Evolutionary conservation across 53 echinoderm and acorn worm genomes (phyloP), one percentile per base, ranked within the genome.

Genomic region (Temnopleurus reevesii): DNA sequence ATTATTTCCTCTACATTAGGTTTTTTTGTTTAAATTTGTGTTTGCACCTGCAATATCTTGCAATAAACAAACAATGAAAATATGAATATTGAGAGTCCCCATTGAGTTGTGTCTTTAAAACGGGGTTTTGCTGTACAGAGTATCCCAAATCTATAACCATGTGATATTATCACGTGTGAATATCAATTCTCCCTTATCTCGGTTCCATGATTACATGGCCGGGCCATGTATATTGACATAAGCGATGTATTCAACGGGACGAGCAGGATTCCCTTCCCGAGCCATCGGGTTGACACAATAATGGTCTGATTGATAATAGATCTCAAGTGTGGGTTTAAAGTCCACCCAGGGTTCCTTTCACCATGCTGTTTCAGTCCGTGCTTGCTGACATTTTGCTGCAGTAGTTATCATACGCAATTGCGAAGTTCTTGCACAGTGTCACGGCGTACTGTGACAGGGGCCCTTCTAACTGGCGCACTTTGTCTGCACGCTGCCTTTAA

Each of bases 251-350:
- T 30, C 61, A 2, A 24, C 13, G 61, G 33, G 3, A 24, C 13
- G 61, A 61, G 26, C 17, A 8, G 61, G 30, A 12, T 35, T 18
- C 64, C 64, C 33, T 17, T 35, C 2, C 0, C 55, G n/a, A 55
- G 56, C 56, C 56, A 23, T 71, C 41, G 9, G 71, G 71, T 71
- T 71, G 71, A 71, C 71, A 71, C 71, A 71, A 43, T 71, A 41
- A 71, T 43, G 41, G 71, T 71, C 21, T 71, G 71, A 71, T 71
- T 71, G 71, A 71, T 71, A 36, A 38, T 5, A 41, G 71, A 21
- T 23, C 41, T 71, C 71, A 71, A 71, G 71, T 71, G 41, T 41
- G 71, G 71, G 71, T 71, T 38, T 71, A 71, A 71, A 71, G 71
- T 71, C 71, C 71, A 71, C 71, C n/a, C n/a, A n/a, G n/a, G n/a